Evolutionary conservation across 2,888 invertebrate genomes (phyloP).

Genomic region (Cybosia mesomella): DNA sequence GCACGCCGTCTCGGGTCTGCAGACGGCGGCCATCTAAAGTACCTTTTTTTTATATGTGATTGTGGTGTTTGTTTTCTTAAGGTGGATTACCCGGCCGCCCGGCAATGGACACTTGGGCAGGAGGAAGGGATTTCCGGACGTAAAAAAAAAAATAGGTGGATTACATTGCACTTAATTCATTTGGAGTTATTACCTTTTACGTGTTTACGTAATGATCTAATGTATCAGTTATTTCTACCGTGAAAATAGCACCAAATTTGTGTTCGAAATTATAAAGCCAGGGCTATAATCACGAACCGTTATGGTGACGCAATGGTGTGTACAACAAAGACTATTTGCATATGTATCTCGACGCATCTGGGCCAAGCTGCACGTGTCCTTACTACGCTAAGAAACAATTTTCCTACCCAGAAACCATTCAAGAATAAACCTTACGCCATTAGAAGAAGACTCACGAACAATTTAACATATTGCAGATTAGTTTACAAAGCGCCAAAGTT

Average conservation of each 20-base stretch:
- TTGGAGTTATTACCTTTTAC: no score
- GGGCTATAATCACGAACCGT: slow-evolving; percentile 69
- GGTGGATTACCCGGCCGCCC: no score
- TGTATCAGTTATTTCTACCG: neutral
- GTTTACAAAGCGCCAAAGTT: slow-evolving; percentile 45
- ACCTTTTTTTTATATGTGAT: no score
- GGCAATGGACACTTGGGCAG: no score
- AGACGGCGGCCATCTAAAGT: no score
- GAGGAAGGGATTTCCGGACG: no score
- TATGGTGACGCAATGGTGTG: slow-evolving; percentile 71
- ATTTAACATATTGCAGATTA: slow-evolving; percentile 29
- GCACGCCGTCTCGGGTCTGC: no score
- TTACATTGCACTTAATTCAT: no score
- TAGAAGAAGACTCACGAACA: slow-evolving; percentile 23
- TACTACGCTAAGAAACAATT: slow-evolving; percentile 36
- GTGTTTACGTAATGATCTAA: neutral
- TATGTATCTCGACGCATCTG: slow-evolving; percentile 75
- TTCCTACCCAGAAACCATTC: slow-evolving; percentile 15
- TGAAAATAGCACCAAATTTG: slow-evolving; percentile 8
- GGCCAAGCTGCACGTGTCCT: slow-evolving; percentile 54
- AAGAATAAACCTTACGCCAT: slow-evolving; percentile 36
- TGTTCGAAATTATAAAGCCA: slow-evolving; percentile 41
- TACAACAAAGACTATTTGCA: slow-evolving; percentile 84
- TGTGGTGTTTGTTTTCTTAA: no score
- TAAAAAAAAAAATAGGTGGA: no score